Evolutionary conservation across 2,113 vertebrate genomes (phyloP).

Genomic region (Poeciliopsis prolifica): DNA sequence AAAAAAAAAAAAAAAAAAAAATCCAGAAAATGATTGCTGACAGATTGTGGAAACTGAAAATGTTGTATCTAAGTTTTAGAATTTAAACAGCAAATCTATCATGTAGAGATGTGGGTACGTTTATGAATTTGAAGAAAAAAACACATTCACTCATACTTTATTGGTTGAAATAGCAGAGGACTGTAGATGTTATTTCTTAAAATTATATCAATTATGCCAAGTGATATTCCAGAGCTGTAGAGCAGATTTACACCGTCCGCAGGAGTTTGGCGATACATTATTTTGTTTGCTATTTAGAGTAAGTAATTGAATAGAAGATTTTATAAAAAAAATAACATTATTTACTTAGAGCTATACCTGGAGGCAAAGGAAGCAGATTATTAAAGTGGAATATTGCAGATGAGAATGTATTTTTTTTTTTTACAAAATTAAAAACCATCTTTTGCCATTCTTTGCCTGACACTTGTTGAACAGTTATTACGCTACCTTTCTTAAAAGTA

Average conservation of each 20-base stretch:
- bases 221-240: not conserved
- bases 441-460: not conserved
- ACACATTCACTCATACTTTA: too few relatives aligned
- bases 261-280: too few relatives aligned
- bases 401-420: not conserved
- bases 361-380: not conserved
- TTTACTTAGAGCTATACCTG: not conserved
- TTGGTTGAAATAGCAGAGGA: too few relatives aligned
- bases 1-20: too few relatives aligned
- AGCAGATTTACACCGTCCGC: not conserved
- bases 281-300: too few relatives aligned
- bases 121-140: too few relatives aligned
- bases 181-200: not conserved
- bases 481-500: not conserved
- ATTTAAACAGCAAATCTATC: too few relatives aligned
- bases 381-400: not conserved
- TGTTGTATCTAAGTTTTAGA: not conserved
- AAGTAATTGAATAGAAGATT: not conserved
- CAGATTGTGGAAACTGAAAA: not conserved
- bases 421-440: not conserved
- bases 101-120: too few relatives aligned
- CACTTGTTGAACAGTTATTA: not conserved
- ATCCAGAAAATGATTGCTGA: not conserved
- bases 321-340: not conserved
- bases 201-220: not conserved